These are phyloP conservation scores for Antechinus stuartii DNA, from an alignment of 2,113 vertebrate species.

Conservation along the genomic window DNA sequence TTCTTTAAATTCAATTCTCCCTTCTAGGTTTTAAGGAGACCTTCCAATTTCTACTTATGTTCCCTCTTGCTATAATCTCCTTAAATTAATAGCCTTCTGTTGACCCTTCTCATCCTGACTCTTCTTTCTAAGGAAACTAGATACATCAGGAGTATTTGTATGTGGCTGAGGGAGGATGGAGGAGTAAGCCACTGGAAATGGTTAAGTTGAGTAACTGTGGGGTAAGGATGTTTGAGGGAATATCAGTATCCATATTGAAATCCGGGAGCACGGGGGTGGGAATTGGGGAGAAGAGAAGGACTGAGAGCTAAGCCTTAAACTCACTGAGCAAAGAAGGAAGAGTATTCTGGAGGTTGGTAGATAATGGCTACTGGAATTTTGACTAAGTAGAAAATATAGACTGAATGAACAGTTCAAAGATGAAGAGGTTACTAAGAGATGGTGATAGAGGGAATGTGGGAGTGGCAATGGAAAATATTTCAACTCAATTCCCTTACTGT, in stretches of 20 bases:
- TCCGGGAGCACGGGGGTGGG: no score
- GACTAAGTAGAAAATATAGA: no score
- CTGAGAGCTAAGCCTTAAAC: no score
- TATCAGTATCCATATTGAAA: no score
- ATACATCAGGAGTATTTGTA: background rate
- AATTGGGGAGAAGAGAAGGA: no score
- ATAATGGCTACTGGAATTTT: no score
- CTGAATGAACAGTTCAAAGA: no score
- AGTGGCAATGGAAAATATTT: background rate
- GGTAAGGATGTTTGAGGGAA: no score
- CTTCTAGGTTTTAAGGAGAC: background rate
- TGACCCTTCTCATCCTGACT: background rate
- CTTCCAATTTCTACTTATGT: background rate
- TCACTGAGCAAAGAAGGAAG: no score
- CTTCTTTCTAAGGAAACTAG: background rate
- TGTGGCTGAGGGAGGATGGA: no score
- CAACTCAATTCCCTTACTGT: background rate
- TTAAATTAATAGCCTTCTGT: background rate
- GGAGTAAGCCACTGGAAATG: background rate
- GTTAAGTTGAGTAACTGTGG: background rate
- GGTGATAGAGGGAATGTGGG: background rate
- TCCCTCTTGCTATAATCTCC: background rate
- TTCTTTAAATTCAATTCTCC: background rate
- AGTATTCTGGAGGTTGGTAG: no score
- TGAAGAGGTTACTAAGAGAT: background rate